Evolutionary conservation across 2,888 invertebrate species (phyloP).

Genomic region (Callosobruchus maculatus): DNA sequence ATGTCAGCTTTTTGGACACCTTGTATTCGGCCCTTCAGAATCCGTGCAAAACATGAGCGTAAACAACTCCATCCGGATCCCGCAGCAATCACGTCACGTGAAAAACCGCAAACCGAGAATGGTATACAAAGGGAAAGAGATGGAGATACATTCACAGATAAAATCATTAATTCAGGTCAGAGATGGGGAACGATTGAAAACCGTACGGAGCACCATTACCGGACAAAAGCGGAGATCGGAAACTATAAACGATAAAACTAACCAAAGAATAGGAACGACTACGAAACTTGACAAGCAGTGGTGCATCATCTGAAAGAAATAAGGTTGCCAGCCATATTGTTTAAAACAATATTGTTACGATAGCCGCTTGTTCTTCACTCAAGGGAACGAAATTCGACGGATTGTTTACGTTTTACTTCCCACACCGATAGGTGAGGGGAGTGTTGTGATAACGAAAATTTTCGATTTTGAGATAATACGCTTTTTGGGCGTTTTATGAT

Average conservation of each 20-base stretch:
- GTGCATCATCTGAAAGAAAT: conserved; percentile 16
- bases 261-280: conserved; percentile 42
- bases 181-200: conserved; percentile 18
- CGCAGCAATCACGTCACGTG: not conserved
- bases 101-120: not conserved
- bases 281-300: conserved; percentile 36
- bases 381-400: too few species aligned
- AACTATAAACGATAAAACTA: conserved; percentile 47
- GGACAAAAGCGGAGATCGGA: conserved; percentile 44
- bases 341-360: too few species aligned
- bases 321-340: too few species aligned
- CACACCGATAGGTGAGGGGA: too few species aligned
- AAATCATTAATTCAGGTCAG: conserved; percentile 13
- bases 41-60: not conserved
- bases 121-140: not conserved
- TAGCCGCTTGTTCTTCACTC: too few species aligned
- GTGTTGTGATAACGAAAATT: too few species aligned
- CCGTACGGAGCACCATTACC: conserved; percentile 22
- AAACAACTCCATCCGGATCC: not conserved
- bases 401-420: too few species aligned
- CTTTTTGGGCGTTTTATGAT: too few species aligned
- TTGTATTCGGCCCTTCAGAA: too few species aligned
- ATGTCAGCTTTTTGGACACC: too few species aligned
- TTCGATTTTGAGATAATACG: too few species aligned
- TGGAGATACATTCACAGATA: conserved; percentile 9